A percentile compares a stretch with the other conserved stretches of the same genome.
These are phyloP conservation scores for Apamea sordens DNA, from an alignment of 2,888 invertebrate species.

Conservation along the genomic window DNA sequence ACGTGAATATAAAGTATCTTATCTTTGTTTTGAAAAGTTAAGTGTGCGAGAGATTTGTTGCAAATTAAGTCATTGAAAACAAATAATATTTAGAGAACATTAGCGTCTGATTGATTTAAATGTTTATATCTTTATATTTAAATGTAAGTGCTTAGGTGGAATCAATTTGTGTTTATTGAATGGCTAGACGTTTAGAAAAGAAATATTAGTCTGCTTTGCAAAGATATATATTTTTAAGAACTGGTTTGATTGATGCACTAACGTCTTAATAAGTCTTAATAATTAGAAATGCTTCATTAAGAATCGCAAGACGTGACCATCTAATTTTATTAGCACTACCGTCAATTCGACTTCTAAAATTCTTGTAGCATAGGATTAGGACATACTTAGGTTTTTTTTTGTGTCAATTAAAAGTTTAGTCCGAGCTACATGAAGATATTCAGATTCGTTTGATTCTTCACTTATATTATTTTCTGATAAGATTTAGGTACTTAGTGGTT, in stretches of 20 bases:
- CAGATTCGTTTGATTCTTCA: background rate
- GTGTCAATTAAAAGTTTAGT: background rate
- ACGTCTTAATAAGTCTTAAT: background rate
- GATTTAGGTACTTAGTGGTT: background rate
- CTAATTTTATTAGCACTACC: background rate
- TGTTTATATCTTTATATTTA: conserved; percentile 37
- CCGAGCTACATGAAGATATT: background rate
- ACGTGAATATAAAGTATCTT: conserved; percentile 55
- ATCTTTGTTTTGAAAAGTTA: conserved; percentile 62
- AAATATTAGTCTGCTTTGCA: conserved; percentile 18
- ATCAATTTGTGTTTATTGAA: conserved; percentile 46
- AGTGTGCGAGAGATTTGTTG: conserved; percentile 61
- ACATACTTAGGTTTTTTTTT: background rate
- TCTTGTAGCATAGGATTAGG: too few species aligned
- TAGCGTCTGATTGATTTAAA: conserved; percentile 52
- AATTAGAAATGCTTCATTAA: conserved; percentile 5
- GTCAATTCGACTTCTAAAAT: background rate
- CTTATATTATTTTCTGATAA: background rate
- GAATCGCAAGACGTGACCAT: background rate
- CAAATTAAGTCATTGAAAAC: conserved; percentile 45
- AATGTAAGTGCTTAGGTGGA: conserved; percentile 44
- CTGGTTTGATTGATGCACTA: background rate
- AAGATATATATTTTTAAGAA: background rate
- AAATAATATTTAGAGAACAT: conserved; percentile 55
- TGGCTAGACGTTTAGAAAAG: conserved; percentile 34